Base-by-base conservation (phyloP, 1,140 invertebrate species). In the Telenomus remus region DNA sequence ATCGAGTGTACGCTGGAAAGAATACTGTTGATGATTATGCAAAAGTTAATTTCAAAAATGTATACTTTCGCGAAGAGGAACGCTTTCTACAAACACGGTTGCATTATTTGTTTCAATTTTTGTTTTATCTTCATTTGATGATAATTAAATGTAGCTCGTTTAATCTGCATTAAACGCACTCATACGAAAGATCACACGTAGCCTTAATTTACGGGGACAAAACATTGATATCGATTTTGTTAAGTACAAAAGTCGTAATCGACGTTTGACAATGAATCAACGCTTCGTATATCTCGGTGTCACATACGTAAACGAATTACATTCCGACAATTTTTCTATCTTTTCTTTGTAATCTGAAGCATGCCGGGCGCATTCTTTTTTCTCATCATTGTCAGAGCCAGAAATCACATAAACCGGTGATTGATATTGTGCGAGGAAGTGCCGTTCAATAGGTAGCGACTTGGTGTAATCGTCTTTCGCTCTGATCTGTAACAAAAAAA, bases 361-460 rank as follows among this genome's bases (percentile, higher is more conserved):
- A 42, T 68, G 51, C 56, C 54, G 68, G 51, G 77, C 68, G 59
- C 68, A 68, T 76, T 68, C 75, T 53, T 69, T 72, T 55, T 84
- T 85, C 4, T 83, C 83, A 0, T 85, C 84, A 42, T 85, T 84
- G 9, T 88, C 86, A n/a, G 81, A 42, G 0, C 85, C 82, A 13
- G 87, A 87, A 79, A 88, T 88, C 42, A 87, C 81, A 63, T 88
- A 88, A 14, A 88, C 85, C 4, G 86, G 85, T 27, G 86, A 84
- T 15, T 86, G 82, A 56, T 77, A 83, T 37, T 83, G 85, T 0
- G 86, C 85, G 10, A 88, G 80, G 9, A 86, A 88, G 8, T 84
- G 84, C 43, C 87, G 82, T 27, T 88, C 86, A 10, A 71, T 59
- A 8, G 76, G 66, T 0, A 82, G 51, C 5, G 81, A 59, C 13